These are phyloP conservation scores for Emmelina monodactyla DNA, from an alignment of 2,888 invertebrate genomes.

Conservation along the genomic window DNA sequence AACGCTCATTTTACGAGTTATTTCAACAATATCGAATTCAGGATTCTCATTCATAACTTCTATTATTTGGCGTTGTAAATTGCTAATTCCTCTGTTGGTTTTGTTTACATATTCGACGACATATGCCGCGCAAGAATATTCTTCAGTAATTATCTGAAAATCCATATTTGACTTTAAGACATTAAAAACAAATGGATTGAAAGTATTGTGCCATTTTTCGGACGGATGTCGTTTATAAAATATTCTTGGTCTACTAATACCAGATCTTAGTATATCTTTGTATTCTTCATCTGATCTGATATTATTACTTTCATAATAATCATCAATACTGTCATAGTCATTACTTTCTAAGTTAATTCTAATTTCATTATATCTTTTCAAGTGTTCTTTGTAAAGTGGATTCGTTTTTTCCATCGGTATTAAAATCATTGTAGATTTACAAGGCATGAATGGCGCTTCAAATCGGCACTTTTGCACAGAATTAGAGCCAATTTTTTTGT, in stretches of 20 bases:
- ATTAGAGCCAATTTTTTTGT: constrained; percentile 12
- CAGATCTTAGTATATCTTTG: constrained; percentile 16
- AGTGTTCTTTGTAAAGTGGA: constrained; percentile 10
- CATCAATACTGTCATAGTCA: constrained; percentile 17
- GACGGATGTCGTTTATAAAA: constrained; percentile 20
- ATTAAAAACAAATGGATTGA: constrained; percentile 27
- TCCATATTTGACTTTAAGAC: constrained; percentile 25
- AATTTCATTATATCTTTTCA: constrained; percentile 12
- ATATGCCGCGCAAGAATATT: constrained; percentile 16
- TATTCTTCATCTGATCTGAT: constrained; percentile 22
- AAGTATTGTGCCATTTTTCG: constrained; percentile 28
- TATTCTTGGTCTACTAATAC: constrained; percentile 22
- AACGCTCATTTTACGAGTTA: constrained; percentile 16
- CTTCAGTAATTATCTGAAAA: constrained; percentile 30
- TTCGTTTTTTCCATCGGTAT: constrained; percentile 18
- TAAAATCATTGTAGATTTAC: constrained; percentile 12
- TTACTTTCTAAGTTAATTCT: constrained; percentile 18
- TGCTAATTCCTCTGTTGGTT: constrained; percentile 26
- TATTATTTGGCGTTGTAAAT: constrained; percentile 27
- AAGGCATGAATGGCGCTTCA: constrained; percentile 21
- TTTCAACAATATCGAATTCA: constrained; percentile 18
- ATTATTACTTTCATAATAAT: constrained; percentile 19
- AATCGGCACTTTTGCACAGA: constrained; percentile 18
- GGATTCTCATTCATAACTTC: constrained; percentile 22
- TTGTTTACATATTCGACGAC: constrained; percentile 37